A percentile compares a stretch with the other conserved stretches of the same genome.
Evolutionary conservation across 2,113 vertebrate genomes (phyloP).

Genomic region (Carettochelys insculpta): DNA sequence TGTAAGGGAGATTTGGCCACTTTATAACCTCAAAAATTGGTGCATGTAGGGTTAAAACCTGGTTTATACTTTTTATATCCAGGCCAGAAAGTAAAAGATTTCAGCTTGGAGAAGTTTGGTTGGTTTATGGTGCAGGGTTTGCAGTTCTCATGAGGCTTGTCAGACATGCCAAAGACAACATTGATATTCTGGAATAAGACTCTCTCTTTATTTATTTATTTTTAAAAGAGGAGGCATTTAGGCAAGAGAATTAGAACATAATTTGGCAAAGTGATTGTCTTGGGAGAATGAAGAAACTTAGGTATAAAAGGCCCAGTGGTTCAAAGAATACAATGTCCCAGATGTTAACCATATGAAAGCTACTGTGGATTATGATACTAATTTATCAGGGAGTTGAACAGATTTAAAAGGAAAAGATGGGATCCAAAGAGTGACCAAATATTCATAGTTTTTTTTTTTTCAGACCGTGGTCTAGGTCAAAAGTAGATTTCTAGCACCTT

Average conservation of each 20-base stretch:
- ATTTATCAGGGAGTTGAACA: background rate
- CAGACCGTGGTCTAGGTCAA: background rate
- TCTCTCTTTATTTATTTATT: background rate
- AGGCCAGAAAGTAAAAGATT: background rate
- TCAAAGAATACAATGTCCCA: background rate
- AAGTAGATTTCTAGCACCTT: background rate
- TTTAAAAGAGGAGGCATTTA: background rate
- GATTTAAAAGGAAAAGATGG: background rate
- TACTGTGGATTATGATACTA: background rate
- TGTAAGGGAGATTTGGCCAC: background rate
- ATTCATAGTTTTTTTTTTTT: background rate
- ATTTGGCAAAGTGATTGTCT: background rate
- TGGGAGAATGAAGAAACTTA: slow-evolving; percentile 27
- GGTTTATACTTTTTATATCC: background rate
- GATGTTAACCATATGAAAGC: background rate
- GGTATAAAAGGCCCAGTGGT: background rate
- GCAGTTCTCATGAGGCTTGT: background rate
- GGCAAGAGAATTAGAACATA: background rate
- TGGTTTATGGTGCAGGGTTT: background rate
- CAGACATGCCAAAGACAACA: background rate
- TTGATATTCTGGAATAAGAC: background rate
- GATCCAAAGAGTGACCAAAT: background rate
- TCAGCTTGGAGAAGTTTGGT: background rate
- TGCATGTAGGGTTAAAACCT: background rate
- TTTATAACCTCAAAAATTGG: background rate